Evolutionary conservation across 64 coral and sea anemone genomes (phyloP).

Genomic region (Porites lutea): DNA sequence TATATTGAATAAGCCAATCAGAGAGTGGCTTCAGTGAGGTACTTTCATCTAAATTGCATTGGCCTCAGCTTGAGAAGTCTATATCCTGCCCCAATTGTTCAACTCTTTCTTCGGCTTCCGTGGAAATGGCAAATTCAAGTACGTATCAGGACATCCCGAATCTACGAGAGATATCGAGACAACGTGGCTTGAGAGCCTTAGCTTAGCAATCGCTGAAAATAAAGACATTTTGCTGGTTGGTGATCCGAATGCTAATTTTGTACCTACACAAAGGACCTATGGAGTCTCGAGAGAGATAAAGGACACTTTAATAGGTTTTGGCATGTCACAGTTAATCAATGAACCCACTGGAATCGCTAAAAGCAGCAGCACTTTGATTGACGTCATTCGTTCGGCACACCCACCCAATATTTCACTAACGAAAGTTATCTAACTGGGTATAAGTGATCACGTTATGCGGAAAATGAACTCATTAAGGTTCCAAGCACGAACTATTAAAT

Average conservation of each 20-base stretch:
- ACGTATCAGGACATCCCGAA: too few species aligned
- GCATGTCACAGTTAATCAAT: slow-evolving; percentile 39
- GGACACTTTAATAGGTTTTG: slow-evolving; percentile 6
- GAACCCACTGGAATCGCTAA: slow-evolving; percentile 20
- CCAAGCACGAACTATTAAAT: slow-evolving; percentile 24
- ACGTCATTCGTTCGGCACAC: slow-evolving; percentile 22
- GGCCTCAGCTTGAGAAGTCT: too few species aligned
- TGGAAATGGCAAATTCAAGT: too few species aligned
- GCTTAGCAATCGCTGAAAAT: slow-evolving; percentile 40
- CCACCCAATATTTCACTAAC: slow-evolving; percentile 16
- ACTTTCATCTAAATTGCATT: too few species aligned
- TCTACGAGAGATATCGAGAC: too few species aligned
- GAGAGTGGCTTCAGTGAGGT: too few species aligned
- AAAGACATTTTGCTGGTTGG: slow-evolving; percentile 52
- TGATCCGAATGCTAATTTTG: slow-evolving; percentile 65
- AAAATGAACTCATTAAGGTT: not conserved
- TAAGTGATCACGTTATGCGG: slow-evolving; percentile 38
- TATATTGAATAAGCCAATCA: too few species aligned
- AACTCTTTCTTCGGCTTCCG: too few species aligned
- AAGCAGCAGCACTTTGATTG: slow-evolving; percentile 13
- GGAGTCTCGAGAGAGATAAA: not conserved
- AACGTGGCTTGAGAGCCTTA: too few species aligned
- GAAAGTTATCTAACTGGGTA: not conserved
- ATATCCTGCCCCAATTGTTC: too few species aligned
- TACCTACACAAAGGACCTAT: slow-evolving; percentile 18